Percentiles rank a stretch among this genome's conserved stretches.
phyloP scores from a whole-genome alignment of 2,113 vertebrate genomes.

The Oostethus manadensis region DNA sequence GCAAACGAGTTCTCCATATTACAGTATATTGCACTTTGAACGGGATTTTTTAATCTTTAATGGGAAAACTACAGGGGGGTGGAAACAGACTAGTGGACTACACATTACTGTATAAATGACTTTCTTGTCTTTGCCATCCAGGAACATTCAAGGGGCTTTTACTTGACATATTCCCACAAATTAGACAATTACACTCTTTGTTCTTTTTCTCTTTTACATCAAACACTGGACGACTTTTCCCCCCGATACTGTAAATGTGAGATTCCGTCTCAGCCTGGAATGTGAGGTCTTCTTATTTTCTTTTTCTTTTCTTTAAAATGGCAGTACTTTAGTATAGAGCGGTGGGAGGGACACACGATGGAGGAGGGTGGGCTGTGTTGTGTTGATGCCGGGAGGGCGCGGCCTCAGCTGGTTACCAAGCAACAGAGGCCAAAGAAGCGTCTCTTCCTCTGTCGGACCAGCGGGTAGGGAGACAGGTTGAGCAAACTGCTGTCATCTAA shows the following conservation, averaged over 20 bases:
- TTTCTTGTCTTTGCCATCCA: slow-evolving; percentile 26
- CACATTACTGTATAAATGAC: slow-evolving; percentile 47
- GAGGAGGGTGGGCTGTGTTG: slow-evolving; percentile 65
- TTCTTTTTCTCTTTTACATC: slow-evolving; percentile 32
- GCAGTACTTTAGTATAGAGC: slow-evolving; percentile 63
- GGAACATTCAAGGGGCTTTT: slow-evolving; percentile 30
- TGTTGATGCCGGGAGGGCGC: slow-evolving; percentile 49
- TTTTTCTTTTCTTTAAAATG: slow-evolving; percentile 62
- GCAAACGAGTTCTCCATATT: slow-evolving; percentile 69
- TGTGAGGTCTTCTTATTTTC: slow-evolving; percentile 64
- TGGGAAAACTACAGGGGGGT: slow-evolving; percentile 74
- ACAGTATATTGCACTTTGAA: slow-evolving; percentile 58
- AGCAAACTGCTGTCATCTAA: slow-evolving; percentile 97
- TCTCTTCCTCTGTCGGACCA: slow-evolving; percentile 92
- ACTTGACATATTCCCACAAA: slow-evolving; percentile 49
- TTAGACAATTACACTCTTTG: slow-evolving; percentile 49
- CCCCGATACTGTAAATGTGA: slow-evolving; percentile 43
- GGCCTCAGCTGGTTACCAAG: slow-evolving; percentile 88
- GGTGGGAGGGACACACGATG: slow-evolving; percentile 71
- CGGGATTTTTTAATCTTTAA: slow-evolving; percentile 74
- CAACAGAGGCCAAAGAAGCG: slow-evolving; percentile 96
- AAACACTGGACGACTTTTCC: slow-evolving; percentile 24
- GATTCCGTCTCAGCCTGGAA: slow-evolving; percentile 45
- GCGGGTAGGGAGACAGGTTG: slow-evolving; percentile 92
- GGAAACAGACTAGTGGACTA: slow-evolving; percentile 58